phyloP scores from a whole-genome alignment of 2,113 vertebrate genomes.

The Ia io region DNA sequence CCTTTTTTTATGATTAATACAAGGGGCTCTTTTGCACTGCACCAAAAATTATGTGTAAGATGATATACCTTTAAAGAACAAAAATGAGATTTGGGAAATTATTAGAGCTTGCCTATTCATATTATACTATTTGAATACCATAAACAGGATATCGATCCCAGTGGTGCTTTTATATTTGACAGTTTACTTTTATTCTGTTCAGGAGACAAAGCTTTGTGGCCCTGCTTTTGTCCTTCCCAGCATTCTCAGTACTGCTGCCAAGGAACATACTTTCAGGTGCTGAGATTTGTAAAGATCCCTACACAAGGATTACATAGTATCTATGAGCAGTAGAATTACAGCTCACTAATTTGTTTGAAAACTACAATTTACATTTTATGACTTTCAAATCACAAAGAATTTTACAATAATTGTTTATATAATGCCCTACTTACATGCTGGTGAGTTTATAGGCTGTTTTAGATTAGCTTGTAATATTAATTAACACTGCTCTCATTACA shows the following conservation, averaged over 20 bases:
- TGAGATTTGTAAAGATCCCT: neutral
- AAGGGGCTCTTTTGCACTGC: neutral
- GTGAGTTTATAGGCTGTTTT: neutral
- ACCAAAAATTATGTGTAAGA: neutral
- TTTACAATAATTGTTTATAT: neutral
- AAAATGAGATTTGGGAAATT: neutral
- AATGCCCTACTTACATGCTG: neutral
- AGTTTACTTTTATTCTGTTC: neutral
- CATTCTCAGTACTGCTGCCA: neutral
- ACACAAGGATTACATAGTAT: neutral
- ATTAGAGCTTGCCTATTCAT: neutral
- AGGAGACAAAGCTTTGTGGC: neutral
- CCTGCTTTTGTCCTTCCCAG: neutral
- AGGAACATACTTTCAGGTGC: neutral
- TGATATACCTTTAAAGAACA: neutral
- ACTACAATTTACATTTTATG: slow-evolving; percentile 9
- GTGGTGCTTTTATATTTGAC: neutral
- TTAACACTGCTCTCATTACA: neutral
- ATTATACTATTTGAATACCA: neutral
- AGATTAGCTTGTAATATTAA: neutral
- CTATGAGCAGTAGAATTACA: neutral
- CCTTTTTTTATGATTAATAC: neutral
- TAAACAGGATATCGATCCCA: neutral
- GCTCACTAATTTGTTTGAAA: neutral
- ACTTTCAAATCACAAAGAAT: slow-evolving; percentile 15